Base-by-base conservation (phyloP, 2,888 invertebrate species). In the Dynastes hyllus region DNA sequence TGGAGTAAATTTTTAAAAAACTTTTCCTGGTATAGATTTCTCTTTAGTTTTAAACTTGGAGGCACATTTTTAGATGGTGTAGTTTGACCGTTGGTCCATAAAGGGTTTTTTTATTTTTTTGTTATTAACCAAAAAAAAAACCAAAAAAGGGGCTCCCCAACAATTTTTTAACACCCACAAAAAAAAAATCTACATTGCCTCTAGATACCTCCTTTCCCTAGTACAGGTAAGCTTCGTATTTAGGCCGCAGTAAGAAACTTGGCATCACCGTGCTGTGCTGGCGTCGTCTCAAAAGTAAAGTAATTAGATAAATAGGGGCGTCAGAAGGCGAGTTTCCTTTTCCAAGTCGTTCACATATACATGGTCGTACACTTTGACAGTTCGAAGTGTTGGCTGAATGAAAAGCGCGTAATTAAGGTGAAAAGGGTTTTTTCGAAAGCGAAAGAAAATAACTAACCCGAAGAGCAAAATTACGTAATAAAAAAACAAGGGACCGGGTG, bases 291-390 rank as follows among this genome's bases (percentile, higher is more conserved):
- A 22, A 58, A 40, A 73, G 16, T 22, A 37, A 73, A 40, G 40
- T 73, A 73, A 73, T 73, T 58, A 73, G 58, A 73, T 73, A 58
- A 73, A 58, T 73, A 58, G 58, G 2, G 11, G 45, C 13, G 22
- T 8, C 37, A 58, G 22, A 8, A 58, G 55, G 22, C 22, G n/a
- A 73, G 58, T 58, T 58, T 73, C 22, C 32, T 58, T 58, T 22
- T 40, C 16, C 13, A 8, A 22, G 16, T 22, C 55, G n/a, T 22
- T 40, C 58, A 40, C 40, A 58, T 22, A 58, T 37, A 73, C 27
- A 27, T 45, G 8, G 8, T 11, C 11, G 16, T 22, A 29, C 13
- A 29, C 69, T 29, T 67, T 67, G n/a, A 40, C 22, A 67, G 27
- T 32, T 32, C 1, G 4, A 63, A 29, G 45, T 45, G 66, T 40